Percentiles rank a stretch among this genome's conserved stretches.
These are phyloP conservation scores for Pseudobourletiella spinata DNA, from an alignment of 1,140 invertebrate genomes.

Conservation along the genomic window DNA sequence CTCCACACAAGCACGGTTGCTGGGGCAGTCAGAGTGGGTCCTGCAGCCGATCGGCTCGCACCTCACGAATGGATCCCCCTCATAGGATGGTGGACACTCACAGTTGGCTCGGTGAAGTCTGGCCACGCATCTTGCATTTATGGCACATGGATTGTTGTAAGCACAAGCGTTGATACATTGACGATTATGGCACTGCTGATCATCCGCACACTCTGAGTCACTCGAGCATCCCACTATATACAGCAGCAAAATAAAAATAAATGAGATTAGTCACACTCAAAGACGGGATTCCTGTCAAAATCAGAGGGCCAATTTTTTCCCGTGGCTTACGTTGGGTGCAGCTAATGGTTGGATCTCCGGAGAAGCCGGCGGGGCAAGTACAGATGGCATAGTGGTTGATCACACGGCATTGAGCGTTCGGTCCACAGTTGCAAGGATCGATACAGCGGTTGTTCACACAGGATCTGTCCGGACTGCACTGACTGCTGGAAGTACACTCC, in stretches of 20 bases:
- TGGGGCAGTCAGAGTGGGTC: slow-evolving; percentile 77
- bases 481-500: slow-evolving; percentile 24
- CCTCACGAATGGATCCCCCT: slow-evolving; percentile 47
- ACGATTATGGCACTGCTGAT: slow-evolving; percentile 65
- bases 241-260: not conserved
- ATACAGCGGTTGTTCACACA: slow-evolving; percentile 68
- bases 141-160: slow-evolving; percentile 52
- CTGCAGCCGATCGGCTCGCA: slow-evolving; percentile 66
- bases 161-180: slow-evolving; percentile 40
- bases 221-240: slow-evolving; percentile 35
- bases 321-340: slow-evolving; percentile 62
- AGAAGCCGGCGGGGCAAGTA: slow-evolving; percentile 47
- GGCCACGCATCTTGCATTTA: slow-evolving; percentile 54
- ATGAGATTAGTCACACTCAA: too few species aligned
- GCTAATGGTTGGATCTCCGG: slow-evolving; percentile 51
- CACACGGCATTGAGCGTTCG: slow-evolving; percentile 67
- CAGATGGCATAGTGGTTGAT: slow-evolving; percentile 72
- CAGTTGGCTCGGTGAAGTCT: slow-evolving; percentile 37
- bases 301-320: too few species aligned
- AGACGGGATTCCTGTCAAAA: too few species aligned
- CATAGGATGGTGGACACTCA: slow-evolving; percentile 22
- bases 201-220: slow-evolving; percentile 45
- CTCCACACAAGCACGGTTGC: slow-evolving; percentile 70
- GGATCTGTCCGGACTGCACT: slow-evolving; percentile 43
- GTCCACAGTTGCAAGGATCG: slow-evolving; percentile 71